A percentile compares a stretch with the other conserved stretches of the same genome.
Evolutionary conservation across 1,140 invertebrate species (phyloP).

Genomic region (Macrobrachium rosenbergii): DNA sequence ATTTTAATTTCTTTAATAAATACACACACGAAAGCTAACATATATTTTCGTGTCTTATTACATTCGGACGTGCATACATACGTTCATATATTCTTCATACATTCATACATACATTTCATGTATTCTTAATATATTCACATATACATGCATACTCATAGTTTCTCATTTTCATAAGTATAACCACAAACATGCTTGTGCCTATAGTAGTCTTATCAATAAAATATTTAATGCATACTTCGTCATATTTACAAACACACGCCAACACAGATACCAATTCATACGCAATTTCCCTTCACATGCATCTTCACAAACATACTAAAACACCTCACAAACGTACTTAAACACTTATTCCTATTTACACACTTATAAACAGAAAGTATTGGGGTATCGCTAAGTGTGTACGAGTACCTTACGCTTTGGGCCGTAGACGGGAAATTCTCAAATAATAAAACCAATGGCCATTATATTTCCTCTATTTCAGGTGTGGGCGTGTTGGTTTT

Average conservation of each 20-base stretch:
- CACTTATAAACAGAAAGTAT: no score
- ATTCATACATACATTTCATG: conserved; percentile 18
- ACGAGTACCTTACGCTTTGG: neutral
- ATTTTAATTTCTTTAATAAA: neutral
- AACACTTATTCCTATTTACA: neutral
- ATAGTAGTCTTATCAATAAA: no score
- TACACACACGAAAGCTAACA: neutral
- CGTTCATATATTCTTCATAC: neutral
- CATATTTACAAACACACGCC: no score
- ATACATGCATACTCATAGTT: conserved; percentile 7
- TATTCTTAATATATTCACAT: neutral
- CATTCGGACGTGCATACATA: conserved; percentile 3
- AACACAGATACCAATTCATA: no score
- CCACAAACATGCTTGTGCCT: conserved; percentile 3
- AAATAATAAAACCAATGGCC: neutral
- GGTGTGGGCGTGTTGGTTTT: conserved; percentile 12
- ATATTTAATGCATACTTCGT: neutral
- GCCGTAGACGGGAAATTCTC: neutral
- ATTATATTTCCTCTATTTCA: neutral
- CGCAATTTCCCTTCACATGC: neutral
- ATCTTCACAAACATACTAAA: conserved; percentile 4
- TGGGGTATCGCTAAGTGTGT: no score
- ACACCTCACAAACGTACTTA: neutral
- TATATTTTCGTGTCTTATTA: neutral
- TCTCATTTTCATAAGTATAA: conserved; percentile 5